A percentile compares a stretch with the other conserved stretches of the same genome.
Conservation (phyloP, 2,888 invertebrate genomes). For the Prenolepis imparis region DNA sequence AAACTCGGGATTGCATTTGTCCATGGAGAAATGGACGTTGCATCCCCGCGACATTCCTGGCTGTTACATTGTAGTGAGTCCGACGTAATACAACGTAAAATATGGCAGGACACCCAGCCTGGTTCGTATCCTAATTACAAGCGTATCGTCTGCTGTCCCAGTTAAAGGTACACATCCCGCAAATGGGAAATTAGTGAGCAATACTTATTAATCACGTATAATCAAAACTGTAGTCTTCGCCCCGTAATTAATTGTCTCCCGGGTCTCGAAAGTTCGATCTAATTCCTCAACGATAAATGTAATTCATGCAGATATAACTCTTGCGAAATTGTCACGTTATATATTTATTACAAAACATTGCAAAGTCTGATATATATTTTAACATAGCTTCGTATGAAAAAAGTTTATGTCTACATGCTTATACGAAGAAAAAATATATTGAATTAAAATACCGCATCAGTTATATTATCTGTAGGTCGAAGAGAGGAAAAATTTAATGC, state of each 20-base stretch:
- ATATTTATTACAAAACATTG: not conserved
- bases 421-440: not conserved
- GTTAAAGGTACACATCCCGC: constrained; percentile 60
- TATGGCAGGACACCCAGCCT: constrained; percentile 62
- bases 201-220: constrained; percentile 76
- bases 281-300: constrained; percentile 26
- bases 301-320: not conserved
- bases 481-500: too few relatives aligned
- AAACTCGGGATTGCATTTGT: constrained; percentile 62
- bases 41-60: constrained; percentile 29
- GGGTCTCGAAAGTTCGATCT: constrained; percentile 25
- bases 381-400: not conserved
- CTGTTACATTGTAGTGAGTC: constrained; percentile 23
- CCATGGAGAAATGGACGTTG: constrained; percentile 57
- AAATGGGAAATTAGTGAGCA: constrained; percentile 75
- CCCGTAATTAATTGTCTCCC: constrained; percentile 68
- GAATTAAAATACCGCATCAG: not conserved
- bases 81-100: constrained; percentile 74
- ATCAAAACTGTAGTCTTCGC: constrained; percentile 61
- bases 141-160: constrained; percentile 66
- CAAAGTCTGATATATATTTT: not conserved
- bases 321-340: constrained; percentile 6
- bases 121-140: constrained; percentile 72
- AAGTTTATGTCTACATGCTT: not conserved
- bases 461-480: too few relatives aligned